Base-by-base conservation (phyloP, 1,140 invertebrate species). In the Chlorops oryzae region DNA sequence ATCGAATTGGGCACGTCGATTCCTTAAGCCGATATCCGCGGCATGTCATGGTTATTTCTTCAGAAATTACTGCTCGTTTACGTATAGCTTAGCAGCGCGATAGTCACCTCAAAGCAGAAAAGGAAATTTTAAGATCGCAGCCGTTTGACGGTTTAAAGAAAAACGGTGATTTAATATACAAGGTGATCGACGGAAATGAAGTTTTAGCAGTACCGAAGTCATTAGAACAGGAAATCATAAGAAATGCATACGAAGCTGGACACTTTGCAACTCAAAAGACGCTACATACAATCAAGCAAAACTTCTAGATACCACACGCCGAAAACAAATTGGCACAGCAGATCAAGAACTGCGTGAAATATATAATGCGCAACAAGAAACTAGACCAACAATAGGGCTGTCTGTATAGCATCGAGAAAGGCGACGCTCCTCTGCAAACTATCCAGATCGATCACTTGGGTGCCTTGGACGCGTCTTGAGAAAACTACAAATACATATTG, bases 401-500 rank as follows among this genome's bases (percentile, higher is more conserved):
- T 12, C 15, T 43, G 13, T 13, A 27, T 27, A 6, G 6, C 41
- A 43, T 43, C 27, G 41, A 13, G 9, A 46, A 46, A 20, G 28
- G 18, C 7, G 44, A 46, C 7, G 7, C 9, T n/a, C 44, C 28
- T 9, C 15, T 65, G 7, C n/a, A 40, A 27, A 63, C 62, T 2
- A 55, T 52, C 0, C 52, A 54, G 37, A 13, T 54, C 4, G 53
- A 55, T 24, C 53, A 51, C 28, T 5, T 55, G 4, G 72, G 73
- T 45, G 73, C 72, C 5, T 27, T 74, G 7, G 38, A 48, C 17
- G 35, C 53, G 15, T 65, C 66, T 0, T 54, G 53, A 10, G 74
- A 74, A 34, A 52, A 58, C n/a, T 75, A 75, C 47, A 61, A 63
- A 20, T 57, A 73, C 53, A 59, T 74, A 6, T 59, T 75, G 0